Percentiles rank a stretch among this genome's conserved stretches.
These are phyloP conservation scores for Tetragnatha montana DNA, from an alignment of 2,888 invertebrate genomes.

Conservation along the genomic window DNA sequence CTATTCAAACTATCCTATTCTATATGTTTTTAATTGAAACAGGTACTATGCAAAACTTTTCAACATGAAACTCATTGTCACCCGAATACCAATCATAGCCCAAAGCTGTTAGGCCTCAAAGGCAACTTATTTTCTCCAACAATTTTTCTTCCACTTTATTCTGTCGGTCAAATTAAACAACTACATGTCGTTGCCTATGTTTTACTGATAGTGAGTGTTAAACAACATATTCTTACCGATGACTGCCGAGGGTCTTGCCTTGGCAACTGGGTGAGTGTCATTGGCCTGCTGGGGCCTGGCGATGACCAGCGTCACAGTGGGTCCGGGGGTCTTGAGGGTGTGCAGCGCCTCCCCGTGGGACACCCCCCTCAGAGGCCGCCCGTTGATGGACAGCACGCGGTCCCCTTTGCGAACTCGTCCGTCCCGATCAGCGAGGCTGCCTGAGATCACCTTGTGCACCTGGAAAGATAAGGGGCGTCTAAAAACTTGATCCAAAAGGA, in stretches of 20 bases:
- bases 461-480: constrained; percentile 74
- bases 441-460: constrained; percentile 90
- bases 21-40: too few species aligned
- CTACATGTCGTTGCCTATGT: too few species aligned
- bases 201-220: too few species aligned
- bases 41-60: too few species aligned
- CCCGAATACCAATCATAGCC: too few species aligned
- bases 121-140: too few species aligned
- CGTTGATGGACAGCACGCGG: constrained; percentile 91
- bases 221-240: background rate
- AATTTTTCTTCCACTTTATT: too few species aligned
- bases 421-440: constrained; percentile 90
- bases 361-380: constrained; percentile 86
- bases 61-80: too few species aligned
- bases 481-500: too few species aligned
- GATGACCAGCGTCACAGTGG: constrained; percentile 87
- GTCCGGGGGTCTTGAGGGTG: constrained; percentile 88
- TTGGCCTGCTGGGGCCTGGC: constrained; percentile 84
- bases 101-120: too few species aligned
- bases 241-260: background rate
- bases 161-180: too few species aligned
- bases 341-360: constrained; percentile 91
- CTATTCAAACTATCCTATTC: too few species aligned
- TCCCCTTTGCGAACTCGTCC: constrained; percentile 91
- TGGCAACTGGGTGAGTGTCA: constrained; percentile 75